phyloP scores from a whole-genome alignment of 2,113 vertebrate genomes.

The Leptobrachium leishanense region DNA sequence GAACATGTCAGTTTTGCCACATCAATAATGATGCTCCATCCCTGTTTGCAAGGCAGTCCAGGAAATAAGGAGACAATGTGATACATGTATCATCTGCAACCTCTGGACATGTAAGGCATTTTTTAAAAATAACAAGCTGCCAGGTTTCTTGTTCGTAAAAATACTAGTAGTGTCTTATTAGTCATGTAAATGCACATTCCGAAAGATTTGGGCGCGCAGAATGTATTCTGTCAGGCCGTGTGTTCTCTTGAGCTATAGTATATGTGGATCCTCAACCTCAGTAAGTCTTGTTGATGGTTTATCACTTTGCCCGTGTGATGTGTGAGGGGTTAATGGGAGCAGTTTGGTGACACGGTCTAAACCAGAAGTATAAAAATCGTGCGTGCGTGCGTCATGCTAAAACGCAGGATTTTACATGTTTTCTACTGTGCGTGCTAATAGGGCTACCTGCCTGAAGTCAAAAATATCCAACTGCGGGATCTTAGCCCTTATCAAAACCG shows the following conservation, averaged over 20 bases:
- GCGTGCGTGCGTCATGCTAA: background rate
- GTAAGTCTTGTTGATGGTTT: conserved; percentile 49
- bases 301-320: conserved; percentile 56
- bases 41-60: too few species aligned
- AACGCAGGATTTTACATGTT: conserved; percentile 2
- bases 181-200: background rate
- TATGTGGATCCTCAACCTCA: background rate
- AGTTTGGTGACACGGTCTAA: conserved; percentile 51
- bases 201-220: background rate
- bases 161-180: background rate
- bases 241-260: background rate
- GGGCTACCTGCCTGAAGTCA: background rate
- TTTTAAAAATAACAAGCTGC: too few species aligned
- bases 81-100: too few species aligned
- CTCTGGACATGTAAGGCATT: too few species aligned
- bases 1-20: too few species aligned
- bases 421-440: background rate
- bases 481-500: background rate
- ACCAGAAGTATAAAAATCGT: conserved; percentile 34
- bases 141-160: too few species aligned
- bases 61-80: too few species aligned
- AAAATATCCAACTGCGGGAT: background rate
- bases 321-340: conserved; percentile 49
- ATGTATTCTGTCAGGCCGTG: background rate
- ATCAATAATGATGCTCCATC: too few species aligned